Evolutionary conservation across 1,140 invertebrate species (phyloP), one percentile per base, ranked within the genome.

Genomic region (Pachypsylla venusta): DNA sequence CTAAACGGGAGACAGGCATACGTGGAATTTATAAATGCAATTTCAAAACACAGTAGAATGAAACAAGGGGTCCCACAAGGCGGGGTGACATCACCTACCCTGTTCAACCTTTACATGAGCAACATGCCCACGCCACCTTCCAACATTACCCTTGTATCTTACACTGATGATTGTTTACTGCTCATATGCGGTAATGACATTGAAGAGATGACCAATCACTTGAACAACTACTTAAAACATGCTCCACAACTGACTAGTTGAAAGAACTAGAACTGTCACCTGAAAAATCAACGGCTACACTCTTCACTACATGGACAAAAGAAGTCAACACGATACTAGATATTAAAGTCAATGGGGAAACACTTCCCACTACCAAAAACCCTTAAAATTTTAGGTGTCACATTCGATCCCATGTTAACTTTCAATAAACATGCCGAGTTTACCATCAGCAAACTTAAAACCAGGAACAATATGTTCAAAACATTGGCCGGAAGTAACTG

Each of bases 401-500:
- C 22, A 1, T 26, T 59, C 19, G 40, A 59, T 10, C 25, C 40
- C 12, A 27, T 27, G 24, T 13, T 60, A 25, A 55, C 58, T 3
- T 60, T 48, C 58, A 60, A 60, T 20, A 60, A 54, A 22, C 58
- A 60, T 54, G 26, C 27, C 4, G 53, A 55, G 22, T 2, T 20
- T 2, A 58, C 48, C 24, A 28, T 4, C 25, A 22, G 12, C 25
- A 60, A 55, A 53, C 10, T 58, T 14, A 30, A 39, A 58, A 40
- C 25, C 12, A 35, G 57, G 14, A 61, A 59, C 28, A 61, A 61
- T 22, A 53, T 61, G 7, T 2, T 61, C 1, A 39, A 48, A 20
- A 58, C 42, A 28, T 5, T 61, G 25, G 14, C 24, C 4, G 60
- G 24, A 27, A 30, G 28, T 16, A 16, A 1, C 2, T 61, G 60